These are phyloP conservation scores for Paraescarpia echinospica DNA, from an alignment of 1,140 invertebrate genomes.

Conservation along the genomic window DNA sequence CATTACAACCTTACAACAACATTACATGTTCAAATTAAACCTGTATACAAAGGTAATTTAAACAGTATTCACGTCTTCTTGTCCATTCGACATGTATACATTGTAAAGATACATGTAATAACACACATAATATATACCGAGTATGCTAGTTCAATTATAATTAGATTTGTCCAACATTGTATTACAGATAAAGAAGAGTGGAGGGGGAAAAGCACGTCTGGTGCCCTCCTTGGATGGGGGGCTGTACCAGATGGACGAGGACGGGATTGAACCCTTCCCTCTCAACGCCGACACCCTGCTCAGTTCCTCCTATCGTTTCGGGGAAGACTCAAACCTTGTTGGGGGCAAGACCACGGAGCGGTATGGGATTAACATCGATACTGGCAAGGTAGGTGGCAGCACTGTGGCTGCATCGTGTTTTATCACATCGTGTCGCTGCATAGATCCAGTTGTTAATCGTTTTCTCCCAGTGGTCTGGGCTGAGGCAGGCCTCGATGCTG, in stretches of 20 bases:
- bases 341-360: conserved; percentile 69
- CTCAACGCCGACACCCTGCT: conserved; percentile 82
- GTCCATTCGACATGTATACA: too few species aligned
- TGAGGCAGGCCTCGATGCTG: too few species aligned
- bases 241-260: conserved; percentile 88
- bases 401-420: neutral
- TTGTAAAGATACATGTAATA: too few species aligned
- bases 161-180: neutral
- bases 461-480: neutral
- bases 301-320: conserved; percentile 77
- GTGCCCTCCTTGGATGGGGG: conserved; percentile 89
- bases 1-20: too few species aligned
- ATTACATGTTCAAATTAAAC: too few species aligned
- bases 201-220: conserved; percentile 75
- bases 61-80: too few species aligned
- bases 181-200: conserved; percentile 77
- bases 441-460: too few species aligned
- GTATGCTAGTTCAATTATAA: too few species aligned
- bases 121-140: too few species aligned
- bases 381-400: conserved; percentile 64
- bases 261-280: conserved; percentile 81
- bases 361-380: conserved; percentile 72
- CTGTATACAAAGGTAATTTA: too few species aligned
- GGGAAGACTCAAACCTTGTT: conserved; percentile 80
- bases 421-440: neutral